phyloP scores from a whole-genome alignment of 2,888 invertebrate genomes.

The Autographa gamma region DNA sequence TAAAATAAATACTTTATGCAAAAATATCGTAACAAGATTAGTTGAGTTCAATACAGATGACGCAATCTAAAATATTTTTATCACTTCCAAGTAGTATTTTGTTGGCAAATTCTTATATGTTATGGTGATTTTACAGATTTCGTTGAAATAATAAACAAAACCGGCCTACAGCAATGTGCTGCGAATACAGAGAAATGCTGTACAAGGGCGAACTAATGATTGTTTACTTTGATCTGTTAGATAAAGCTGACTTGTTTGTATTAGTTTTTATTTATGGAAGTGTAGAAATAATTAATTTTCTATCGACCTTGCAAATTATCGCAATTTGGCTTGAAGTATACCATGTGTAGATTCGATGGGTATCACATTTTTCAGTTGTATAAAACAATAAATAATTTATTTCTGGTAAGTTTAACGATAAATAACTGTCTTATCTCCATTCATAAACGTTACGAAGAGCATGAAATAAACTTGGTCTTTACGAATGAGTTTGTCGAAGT shows the following conservation, averaged over 20 bases:
- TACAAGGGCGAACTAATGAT: conserved; percentile 2
- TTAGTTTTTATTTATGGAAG: background rate
- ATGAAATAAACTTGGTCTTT: background rate
- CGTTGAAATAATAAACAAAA: conserved; percentile 3
- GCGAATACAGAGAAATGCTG: conserved; percentile 5
- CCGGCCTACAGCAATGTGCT: background rate
- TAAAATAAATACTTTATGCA: background rate
- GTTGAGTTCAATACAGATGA: background rate
- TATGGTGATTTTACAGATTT: conserved; percentile 5
- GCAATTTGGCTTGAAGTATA: background rate
- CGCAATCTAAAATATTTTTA: background rate
- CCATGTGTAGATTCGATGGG: background rate
- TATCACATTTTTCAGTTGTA: background rate
- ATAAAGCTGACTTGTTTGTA: background rate
- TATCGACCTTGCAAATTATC: background rate
- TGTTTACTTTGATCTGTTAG: conserved; percentile 5
- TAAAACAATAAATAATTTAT: no score
- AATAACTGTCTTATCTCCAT: background rate
- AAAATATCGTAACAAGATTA: background rate
- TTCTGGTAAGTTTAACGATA: no score
- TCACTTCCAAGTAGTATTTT: background rate
- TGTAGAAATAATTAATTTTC: conserved; percentile 1
- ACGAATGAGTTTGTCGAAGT: background rate
- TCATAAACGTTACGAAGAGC: background rate
- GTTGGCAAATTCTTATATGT: background rate